A percentile compares a stretch with the other conserved stretches of the same genome.
These are phyloP conservation scores for Glaucomys volans DNA, from an alignment of 2,113 vertebrate species.

Conservation along the genomic window DNA sequence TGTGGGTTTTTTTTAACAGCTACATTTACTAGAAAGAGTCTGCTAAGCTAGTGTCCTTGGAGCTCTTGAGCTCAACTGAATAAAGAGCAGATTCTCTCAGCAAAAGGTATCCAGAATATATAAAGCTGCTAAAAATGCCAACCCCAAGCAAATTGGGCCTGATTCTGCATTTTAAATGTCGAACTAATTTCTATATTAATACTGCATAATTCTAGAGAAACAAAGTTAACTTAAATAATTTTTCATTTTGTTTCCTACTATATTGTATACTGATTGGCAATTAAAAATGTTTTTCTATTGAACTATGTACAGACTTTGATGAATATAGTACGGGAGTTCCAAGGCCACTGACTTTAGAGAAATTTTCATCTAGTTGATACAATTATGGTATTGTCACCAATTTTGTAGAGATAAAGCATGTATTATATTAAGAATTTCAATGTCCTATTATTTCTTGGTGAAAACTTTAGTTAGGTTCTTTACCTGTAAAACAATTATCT, in stretches of 20 bases:
- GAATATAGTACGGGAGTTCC: not conserved
- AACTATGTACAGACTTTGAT: not conserved
- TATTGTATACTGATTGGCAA: not conserved
- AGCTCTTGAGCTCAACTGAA: slow-evolving; percentile 40
- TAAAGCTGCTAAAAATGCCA: slow-evolving; percentile 29
- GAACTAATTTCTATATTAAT: slow-evolving; percentile 12
- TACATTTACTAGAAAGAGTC: slow-evolving; percentile 66
- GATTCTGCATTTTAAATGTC: slow-evolving; percentile 13
- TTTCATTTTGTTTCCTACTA: not conserved
- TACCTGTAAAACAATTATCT: slow-evolving; percentile 15
- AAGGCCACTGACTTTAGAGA: slow-evolving; percentile 17
- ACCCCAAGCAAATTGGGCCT: not conserved
- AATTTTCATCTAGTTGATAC: not conserved
- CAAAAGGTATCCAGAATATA: slow-evolving; percentile 34
- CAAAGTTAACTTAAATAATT: not conserved
- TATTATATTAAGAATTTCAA: not conserved
- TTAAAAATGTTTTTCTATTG: slow-evolving; percentile 1
- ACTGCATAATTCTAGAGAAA: not conserved
- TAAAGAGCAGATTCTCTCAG: not conserved
- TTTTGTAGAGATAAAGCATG: not conserved
- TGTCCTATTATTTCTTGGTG: not conserved
- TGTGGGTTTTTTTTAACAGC: slow-evolving; percentile 29
- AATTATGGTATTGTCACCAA: slow-evolving; percentile 19
- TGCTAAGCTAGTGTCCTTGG: slow-evolving; percentile 74
- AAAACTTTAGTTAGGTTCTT: not conserved